A percentile compares a stretch with the other conserved stretches of the same genome.
phyloP scores from a whole-genome alignment of 2,113 vertebrate species.

The Mola mola region DNA sequence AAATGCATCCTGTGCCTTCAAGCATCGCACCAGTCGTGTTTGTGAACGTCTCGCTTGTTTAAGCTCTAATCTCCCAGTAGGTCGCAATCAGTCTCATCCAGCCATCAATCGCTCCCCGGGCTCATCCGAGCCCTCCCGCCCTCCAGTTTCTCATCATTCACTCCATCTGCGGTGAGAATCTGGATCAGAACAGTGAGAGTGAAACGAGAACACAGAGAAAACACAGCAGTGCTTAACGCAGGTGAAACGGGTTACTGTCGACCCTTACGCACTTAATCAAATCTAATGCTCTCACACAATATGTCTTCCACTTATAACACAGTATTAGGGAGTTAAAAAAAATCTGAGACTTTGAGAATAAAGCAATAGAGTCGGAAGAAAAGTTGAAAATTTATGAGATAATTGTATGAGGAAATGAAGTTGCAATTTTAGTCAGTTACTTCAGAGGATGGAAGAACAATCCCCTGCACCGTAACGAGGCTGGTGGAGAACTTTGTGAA shows the following conservation, averaged over 20 bases:
- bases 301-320: too few relatives aligned
- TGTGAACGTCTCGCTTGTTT: slow-evolving; percentile 17
- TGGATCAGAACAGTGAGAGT: slow-evolving; percentile 11
- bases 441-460: too few relatives aligned
- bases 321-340: too few relatives aligned
- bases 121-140: slow-evolving; percentile 34
- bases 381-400: too few relatives aligned
- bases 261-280: too few relatives aligned
- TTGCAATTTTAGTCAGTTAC: too few relatives aligned
- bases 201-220: not conserved
- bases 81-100: slow-evolving; percentile 53
- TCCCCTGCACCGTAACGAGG: too few relatives aligned
- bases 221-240: not conserved
- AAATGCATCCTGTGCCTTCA: not conserved
- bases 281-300: too few relatives aligned
- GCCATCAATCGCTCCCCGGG: not conserved
- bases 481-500: too few relatives aligned
- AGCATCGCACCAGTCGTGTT: not conserved
- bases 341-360: too few relatives aligned
- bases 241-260: not conserved
- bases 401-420: too few relatives aligned
- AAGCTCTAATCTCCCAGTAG: slow-evolving; percentile 66
- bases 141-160: slow-evolving; percentile 42
- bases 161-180: slow-evolving; percentile 56
- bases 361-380: too few relatives aligned